Evolutionary conservation across 2,113 vertebrate genomes (phyloP).

Genomic region (Collichthys lucidus): DNA sequence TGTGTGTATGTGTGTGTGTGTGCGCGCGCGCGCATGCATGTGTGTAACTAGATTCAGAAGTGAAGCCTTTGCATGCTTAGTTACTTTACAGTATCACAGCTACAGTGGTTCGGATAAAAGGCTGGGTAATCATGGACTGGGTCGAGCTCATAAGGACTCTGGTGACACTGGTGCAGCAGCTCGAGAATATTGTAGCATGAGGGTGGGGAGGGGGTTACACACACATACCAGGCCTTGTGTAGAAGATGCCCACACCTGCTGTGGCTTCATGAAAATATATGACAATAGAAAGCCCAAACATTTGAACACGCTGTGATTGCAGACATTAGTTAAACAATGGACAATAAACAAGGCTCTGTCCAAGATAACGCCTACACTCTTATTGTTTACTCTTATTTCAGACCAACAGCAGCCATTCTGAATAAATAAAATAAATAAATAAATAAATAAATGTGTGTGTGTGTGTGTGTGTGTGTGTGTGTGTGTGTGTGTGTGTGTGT

Average conservation of each 20-base stretch:
- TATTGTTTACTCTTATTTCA: conserved; percentile 6
- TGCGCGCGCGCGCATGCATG: background rate
- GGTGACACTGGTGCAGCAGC: background rate
- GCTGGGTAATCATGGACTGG: conserved; percentile 13
- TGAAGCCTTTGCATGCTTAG: conserved; percentile 32
- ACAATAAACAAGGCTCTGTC: conserved; percentile 39
- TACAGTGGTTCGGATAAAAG: conserved; percentile 23
- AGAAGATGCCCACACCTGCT: conserved; percentile 2
- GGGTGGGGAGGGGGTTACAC: background rate
- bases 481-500: too few species aligned
- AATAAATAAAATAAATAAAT: too few species aligned
- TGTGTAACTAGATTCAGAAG: background rate
- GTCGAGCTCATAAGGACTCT: conserved; percentile 16
- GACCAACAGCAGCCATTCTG: background rate
- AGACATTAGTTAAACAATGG: conserved; percentile 22
- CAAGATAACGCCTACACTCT: conserved; percentile 26
- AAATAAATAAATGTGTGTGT: too few species aligned
- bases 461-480: too few species aligned
- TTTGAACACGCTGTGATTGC: background rate
- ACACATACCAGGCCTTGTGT: background rate
- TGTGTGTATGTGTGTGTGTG: conserved; percentile 13
- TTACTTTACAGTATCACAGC: conserved; percentile 2
- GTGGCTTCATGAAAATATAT: conserved; percentile 31
- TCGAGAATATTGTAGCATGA: background rate
- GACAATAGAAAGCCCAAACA: conserved; percentile 31